phyloP scores from a whole-genome alignment of 1,140 invertebrate species.

The Sipha flava region DNA sequence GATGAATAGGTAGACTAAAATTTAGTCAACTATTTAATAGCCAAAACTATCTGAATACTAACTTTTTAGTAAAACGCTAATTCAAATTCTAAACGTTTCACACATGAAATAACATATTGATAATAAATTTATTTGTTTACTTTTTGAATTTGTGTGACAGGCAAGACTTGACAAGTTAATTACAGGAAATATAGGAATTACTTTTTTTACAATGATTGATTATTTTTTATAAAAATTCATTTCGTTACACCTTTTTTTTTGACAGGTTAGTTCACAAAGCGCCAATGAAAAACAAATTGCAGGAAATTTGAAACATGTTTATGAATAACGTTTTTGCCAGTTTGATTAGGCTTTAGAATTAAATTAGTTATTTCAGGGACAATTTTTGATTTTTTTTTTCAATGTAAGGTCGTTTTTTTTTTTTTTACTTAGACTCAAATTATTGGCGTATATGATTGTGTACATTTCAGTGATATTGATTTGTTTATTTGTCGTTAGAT shows the following conservation, averaged over 20 bases:
- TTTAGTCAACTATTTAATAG: too few relatives aligned
- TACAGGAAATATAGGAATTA: constrained; percentile 2
- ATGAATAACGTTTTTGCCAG: neutral
- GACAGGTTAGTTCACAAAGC: neutral
- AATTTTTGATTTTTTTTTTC: neutral
- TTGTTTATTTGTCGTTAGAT: too few relatives aligned
- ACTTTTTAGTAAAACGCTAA: too few relatives aligned
- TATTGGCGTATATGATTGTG: too few relatives aligned
- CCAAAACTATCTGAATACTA: too few relatives aligned
- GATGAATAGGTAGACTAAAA: too few relatives aligned
- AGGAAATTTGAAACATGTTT: constrained; percentile 7
- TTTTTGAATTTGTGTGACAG: neutral
- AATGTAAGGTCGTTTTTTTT: too few relatives aligned
- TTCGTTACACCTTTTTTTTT: neutral
- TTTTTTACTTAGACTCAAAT: too few relatives aligned
- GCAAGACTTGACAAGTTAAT: neutral
- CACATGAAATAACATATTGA: too few relatives aligned
- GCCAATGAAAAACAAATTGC: neutral
- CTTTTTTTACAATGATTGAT: neutral
- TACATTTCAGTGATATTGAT: too few relatives aligned
- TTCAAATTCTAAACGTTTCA: too few relatives aligned
- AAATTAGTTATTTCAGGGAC: neutral
- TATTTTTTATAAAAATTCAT: neutral
- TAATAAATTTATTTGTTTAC: neutral
- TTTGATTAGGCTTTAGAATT: neutral